phyloP scores from a whole-genome alignment of 2,888 invertebrate species.

The Rhodophaea formosa region DNA sequence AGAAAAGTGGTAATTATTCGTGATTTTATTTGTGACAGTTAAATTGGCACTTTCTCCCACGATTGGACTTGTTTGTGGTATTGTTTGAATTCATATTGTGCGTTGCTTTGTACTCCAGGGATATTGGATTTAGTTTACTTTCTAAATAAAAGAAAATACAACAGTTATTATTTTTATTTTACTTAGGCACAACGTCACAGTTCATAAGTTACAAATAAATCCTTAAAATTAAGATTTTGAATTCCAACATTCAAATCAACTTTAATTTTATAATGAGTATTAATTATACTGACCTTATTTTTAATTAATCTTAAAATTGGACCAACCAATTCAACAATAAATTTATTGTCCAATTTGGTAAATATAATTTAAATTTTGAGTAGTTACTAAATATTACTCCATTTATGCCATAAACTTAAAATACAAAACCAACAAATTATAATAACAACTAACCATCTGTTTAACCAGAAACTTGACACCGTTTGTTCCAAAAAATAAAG shows the following conservation, averaged over 20 bases:
- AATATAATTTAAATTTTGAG: too few species aligned
- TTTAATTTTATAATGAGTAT: too few species aligned
- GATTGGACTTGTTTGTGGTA: background rate
- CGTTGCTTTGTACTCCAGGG: background rate
- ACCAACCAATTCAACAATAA: too few species aligned
- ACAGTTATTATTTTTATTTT: too few species aligned
- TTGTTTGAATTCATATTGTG: background rate
- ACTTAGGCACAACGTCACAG: too few species aligned
- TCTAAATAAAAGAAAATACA: too few species aligned
- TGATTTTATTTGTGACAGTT: conserved; percentile 17
- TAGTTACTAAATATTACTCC: background rate
- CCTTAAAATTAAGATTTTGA: too few species aligned
- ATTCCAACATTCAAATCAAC: too few species aligned
- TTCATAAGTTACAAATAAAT: too few species aligned
- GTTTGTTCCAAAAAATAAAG: conserved; percentile 7
- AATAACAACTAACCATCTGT: background rate
- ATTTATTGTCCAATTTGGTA: too few species aligned
- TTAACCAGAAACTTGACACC: background rate
- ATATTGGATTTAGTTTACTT: background rate
- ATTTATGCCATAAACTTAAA: background rate
- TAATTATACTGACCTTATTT: too few species aligned
- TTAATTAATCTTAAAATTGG: too few species aligned
- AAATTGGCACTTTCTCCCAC: conserved; percentile 15
- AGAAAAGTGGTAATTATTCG: conserved; percentile 37
- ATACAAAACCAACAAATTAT: background rate